Base-by-base conservation (phyloP, 2,888 invertebrate species). In the Metalampra italica region DNA sequence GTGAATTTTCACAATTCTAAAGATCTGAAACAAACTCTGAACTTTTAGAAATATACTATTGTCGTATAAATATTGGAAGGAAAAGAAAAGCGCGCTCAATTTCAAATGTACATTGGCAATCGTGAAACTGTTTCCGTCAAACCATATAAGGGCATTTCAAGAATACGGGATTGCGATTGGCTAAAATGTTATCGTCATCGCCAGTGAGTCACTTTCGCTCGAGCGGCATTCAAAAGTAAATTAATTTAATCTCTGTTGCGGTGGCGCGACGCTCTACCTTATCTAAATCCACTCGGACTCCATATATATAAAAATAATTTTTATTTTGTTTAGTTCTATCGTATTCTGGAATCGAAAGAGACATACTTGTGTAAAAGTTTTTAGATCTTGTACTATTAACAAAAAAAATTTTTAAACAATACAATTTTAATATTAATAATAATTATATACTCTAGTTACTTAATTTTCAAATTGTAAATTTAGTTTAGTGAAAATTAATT, bases 81-180 rank as follows among this genome's bases (percentile, higher is more conserved):
- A 22, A 22, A 22, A 36, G n/a, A 14, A 39, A 39, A 39, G 4
- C 62, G 68, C 82, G 81, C 71, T 63, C 65, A 59, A 69, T 64
- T 79, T 75, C 43, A 70, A 80, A 75, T 59, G 39, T 45, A 60
- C 56, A 62, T 63, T 64, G 63, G 54, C 60, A 56, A 63, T 60
- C 63, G 66, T 57, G 51, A 57, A 62, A 57, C 66, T 71, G 69
- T 79, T 81, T 86, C 84, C 83, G 83, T 75, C 90, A 83, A 80
- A 78, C 92, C 92, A 80, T 92, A 91, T 90, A 92, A 86, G 92
- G 92, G 88, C 91, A 92, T 92, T 90, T 90, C 82, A 78, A 79
- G 73, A 85, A 89, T 85, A 80, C 87, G 75, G 77, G 72, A 72
- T 71, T 75, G 74, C 87, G 83, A 92, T 92, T 92, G 92, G 92